A percentile compares a stretch with the other conserved stretches of the same genome.
Conservation (phyloP, 2,113 vertebrate species). For the Sapajus apella region DNA sequence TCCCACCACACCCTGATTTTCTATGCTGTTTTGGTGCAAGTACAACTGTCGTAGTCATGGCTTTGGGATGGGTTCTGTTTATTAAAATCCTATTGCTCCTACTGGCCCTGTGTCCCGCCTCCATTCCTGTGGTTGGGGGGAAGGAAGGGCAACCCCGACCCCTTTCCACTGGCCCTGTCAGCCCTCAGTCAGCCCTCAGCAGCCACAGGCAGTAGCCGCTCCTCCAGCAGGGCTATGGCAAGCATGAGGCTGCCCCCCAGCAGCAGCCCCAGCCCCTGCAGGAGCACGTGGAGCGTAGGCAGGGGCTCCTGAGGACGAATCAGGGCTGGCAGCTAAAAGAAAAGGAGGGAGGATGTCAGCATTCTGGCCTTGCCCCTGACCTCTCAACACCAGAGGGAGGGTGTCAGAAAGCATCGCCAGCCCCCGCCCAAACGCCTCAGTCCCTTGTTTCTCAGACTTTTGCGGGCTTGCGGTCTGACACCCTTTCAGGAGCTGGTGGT, state of each 20-base stretch:
- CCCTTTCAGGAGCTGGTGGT: neutral
- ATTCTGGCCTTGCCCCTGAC: neutral
- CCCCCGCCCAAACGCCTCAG: neutral
- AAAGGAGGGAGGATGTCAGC: neutral
- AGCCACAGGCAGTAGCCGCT: slow-evolving; percentile 61
- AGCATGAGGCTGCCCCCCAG: slow-evolving; percentile 86
- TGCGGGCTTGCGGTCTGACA: rapidly evolving
- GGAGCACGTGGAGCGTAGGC: neutral
- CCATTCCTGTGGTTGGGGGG: slow-evolving; percentile 69
- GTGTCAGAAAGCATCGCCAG: neutral
- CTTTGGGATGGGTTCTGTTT: slow-evolving; percentile 94
- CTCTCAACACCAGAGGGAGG: neutral
- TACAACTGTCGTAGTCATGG: slow-evolving; percentile 85
- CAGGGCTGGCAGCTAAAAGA: slow-evolving; percentile 84
- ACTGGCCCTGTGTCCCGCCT: slow-evolving; percentile 71
- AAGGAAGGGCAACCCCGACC: slow-evolving; percentile 48
- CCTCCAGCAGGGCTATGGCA: slow-evolving; percentile 88
- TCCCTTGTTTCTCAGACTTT: neutral
- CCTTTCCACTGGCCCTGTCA: neutral
- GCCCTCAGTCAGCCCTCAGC: neutral
- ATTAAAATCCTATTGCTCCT: slow-evolving; percentile 96
- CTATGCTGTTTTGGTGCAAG: slow-evolving; percentile 81
- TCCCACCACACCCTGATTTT: slow-evolving; percentile 70
- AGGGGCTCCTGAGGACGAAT: slow-evolving; percentile 63
- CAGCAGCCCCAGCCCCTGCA: slow-evolving; percentile 87